Base-by-base conservation (phyloP, 1,140 invertebrate species). In the Halesus radiatus region DNA sequence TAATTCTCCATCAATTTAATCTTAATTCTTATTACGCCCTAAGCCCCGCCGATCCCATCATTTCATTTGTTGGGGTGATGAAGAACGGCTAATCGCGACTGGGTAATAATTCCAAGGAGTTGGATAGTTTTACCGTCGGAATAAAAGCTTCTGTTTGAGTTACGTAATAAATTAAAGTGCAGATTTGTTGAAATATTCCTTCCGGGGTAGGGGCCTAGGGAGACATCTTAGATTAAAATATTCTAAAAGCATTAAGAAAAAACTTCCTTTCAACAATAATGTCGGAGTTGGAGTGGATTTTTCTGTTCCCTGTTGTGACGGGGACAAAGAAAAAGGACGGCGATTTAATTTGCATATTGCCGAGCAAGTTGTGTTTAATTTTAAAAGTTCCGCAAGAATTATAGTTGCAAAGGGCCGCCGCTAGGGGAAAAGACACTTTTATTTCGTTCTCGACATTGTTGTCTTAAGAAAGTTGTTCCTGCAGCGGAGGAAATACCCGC, bases 291-390 rank as follows among this genome's bases (percentile, higher is more conserved):
- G 52, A 78, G 80, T 78, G 53, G 80, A 79, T 81, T 81, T 80
- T 82, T 76, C 73, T 53, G 50, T 73, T 66, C 66, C 64, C 58
- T 82, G 81, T 82, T 82, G 81, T 82, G 81, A 82, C 81, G 75
- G 79, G 72, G 54, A 62, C 62, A 64, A 76, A 56, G 23, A 73
- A 73, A 76, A 81, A 68, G 74, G 54, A 74, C 56, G 78, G 73
- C 78, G 81, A 82, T 82, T 82, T 79, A 82, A 82, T 82, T 82
- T 82, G 78, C 81, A 82, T 82, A 82, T 82, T 82, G 79, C 79
- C 80, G 66, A 79, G 78, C 81, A 82, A 82, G 81, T 82, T 82
- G 73, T 82, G 81, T 82, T 82, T 82, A 82, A 82, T 82, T 82
- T 82, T 80, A 82, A 82, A 82, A 82, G 73, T 82, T 82, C n/a